These are phyloP conservation scores for Agrochola macilenta DNA, from an alignment of 2,888 invertebrate species.

Conservation along the genomic window DNA sequence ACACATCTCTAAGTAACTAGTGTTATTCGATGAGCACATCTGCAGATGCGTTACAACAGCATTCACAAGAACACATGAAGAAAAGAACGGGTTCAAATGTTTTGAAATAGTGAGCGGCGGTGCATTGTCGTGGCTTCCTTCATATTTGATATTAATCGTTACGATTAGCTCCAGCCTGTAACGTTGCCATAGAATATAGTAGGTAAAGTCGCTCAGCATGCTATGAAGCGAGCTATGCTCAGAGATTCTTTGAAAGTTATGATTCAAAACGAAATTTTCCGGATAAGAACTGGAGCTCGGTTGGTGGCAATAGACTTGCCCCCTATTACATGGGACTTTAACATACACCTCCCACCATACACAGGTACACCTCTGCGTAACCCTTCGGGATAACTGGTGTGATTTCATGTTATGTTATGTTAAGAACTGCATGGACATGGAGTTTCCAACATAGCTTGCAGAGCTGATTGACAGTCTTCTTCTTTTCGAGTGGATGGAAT, in stretches of 20 bases:
- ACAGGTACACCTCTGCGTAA: too few relatives aligned
- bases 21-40: constrained; percentile 41
- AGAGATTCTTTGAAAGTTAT: background rate
- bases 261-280: too few relatives aligned
- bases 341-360: too few relatives aligned
- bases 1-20: constrained; percentile 7
- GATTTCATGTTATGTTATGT: too few relatives aligned
- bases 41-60: constrained; percentile 51
- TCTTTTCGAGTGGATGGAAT: too few relatives aligned
- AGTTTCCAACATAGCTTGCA: too few relatives aligned
- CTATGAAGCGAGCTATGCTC: background rate
- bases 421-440: too few relatives aligned
- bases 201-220: background rate
- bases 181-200: constrained; percentile 25
- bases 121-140: constrained; percentile 70
- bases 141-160: constrained; percentile 71
- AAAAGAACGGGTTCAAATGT: constrained; percentile 64
- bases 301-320: too few relatives aligned
- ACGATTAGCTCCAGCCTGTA: constrained; percentile 44
- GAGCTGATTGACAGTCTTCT: too few relatives aligned
- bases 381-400: too few relatives aligned
- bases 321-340: too few relatives aligned
- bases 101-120: constrained; percentile 75
- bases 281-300: too few relatives aligned
- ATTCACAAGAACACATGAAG: constrained; percentile 51